These are phyloP conservation scores for Apocheima hispidaria DNA, from an alignment of 2,888 invertebrate genomes.

Conservation along the genomic window DNA sequence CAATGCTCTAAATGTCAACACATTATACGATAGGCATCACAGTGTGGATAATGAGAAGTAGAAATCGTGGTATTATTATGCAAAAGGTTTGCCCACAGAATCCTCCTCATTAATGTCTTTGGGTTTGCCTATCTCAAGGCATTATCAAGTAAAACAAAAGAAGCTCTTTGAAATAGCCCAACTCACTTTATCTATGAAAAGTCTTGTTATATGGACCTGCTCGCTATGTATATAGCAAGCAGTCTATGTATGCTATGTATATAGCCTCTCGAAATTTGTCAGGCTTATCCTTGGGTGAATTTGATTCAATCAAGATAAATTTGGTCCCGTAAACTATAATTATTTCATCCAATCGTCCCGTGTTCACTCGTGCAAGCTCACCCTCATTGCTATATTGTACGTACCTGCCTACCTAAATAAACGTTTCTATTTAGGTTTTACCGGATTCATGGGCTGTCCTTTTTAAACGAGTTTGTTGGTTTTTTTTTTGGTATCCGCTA, in stretches of 20 bases:
- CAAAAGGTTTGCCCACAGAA: too few species aligned
- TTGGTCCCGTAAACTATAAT: constrained; percentile 14
- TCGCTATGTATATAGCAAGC: too few species aligned
- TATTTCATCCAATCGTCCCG: constrained; percentile 10
- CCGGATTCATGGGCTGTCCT: neutral
- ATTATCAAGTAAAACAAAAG: too few species aligned
- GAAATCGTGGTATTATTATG: neutral
- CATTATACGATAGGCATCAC: constrained; percentile 7
- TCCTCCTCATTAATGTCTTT: too few species aligned
- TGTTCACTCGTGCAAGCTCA: constrained; percentile 8
- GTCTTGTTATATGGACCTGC: too few species aligned
- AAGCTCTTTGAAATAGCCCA: too few species aligned
- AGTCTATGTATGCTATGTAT: too few species aligned
- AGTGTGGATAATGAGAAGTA: neutral
- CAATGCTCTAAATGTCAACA: constrained; percentile 2
- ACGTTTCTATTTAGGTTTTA: neutral
- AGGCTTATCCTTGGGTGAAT: neutral
- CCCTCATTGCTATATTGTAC: neutral
- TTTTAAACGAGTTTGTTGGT: neutral
- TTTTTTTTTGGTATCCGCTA: neutral
- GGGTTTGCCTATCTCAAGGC: too few species aligned
- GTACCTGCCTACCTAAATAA: neutral
- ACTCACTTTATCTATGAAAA: too few species aligned
- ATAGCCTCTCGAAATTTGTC: neutral
- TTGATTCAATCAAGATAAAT: constrained; percentile 4